phyloP scores from a whole-genome alignment of 2,797 vertebrate species.

The Melanotaenia boesemani region DNA sequence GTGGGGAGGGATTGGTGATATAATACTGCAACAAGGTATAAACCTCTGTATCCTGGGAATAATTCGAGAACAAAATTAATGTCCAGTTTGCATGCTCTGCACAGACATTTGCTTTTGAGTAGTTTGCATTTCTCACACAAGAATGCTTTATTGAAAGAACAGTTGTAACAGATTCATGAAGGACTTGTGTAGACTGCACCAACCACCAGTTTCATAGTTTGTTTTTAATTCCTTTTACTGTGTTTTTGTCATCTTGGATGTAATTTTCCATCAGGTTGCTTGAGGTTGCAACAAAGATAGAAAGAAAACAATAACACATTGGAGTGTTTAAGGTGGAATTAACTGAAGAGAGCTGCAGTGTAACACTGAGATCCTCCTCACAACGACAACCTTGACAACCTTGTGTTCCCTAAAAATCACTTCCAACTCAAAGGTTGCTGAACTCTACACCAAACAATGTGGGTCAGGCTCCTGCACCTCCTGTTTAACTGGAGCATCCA shows the following conservation, averaged over 20 bases:
- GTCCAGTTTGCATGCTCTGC: background rate
- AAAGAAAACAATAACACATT: background rate
- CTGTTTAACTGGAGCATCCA: conserved; percentile 1
- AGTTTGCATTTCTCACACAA: background rate
- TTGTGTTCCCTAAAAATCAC: background rate
- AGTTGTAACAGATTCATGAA: too few species aligned
- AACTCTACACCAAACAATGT: conserved; percentile 10
- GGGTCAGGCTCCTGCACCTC: conserved; percentile 16
- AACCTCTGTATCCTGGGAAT: conserved; percentile 15
- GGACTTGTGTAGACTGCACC: too few species aligned
- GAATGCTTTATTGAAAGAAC: background rate
- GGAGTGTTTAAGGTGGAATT: background rate
- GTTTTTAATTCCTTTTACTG: too few species aligned
- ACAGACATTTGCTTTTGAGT: background rate
- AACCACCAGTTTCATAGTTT: too few species aligned
- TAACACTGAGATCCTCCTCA: background rate
- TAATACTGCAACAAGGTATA: conserved; percentile 34
- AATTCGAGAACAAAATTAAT: background rate
- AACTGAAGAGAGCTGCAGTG: background rate
- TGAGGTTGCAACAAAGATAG: background rate
- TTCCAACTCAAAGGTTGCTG: background rate
- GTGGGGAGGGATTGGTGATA: conserved; percentile 11
- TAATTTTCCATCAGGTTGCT: background rate
- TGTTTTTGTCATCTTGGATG: too few species aligned
- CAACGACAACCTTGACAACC: background rate